Conservation (phyloP, 2,113 vertebrate species). For the Dinomys branickii region DNA sequence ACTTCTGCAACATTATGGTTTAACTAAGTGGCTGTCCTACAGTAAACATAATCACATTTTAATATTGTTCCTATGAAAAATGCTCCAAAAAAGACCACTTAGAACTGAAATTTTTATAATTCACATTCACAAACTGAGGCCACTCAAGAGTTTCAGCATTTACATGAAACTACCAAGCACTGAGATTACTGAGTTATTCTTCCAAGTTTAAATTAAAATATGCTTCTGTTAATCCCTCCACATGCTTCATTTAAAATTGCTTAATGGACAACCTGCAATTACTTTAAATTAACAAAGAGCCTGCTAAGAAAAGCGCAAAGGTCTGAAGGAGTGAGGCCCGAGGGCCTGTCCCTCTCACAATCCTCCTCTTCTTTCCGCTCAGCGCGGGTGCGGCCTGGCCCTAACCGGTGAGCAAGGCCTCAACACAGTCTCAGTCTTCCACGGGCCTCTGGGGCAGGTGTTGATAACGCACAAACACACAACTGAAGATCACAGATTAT, state of each 20-base stretch:
- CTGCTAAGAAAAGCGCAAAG: not conserved
- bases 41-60: not conserved
- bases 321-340: not conserved
- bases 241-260: constrained; percentile 1
- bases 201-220: constrained; percentile 45
- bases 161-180: not conserved
- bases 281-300: not conserved
- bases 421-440: not conserved
- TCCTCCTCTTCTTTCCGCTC: not conserved
- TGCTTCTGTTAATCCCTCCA: not conserved
- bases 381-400: not conserved
- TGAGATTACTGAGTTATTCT: not conserved
- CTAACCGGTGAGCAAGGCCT: not conserved
- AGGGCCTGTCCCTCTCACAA: not conserved
- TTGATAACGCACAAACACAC: not conserved
- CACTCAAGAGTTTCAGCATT: not conserved
- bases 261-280: not conserved
- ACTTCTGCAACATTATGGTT: not conserved
- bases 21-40: not conserved
- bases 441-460: not conserved
- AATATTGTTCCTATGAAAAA: constrained; percentile 24
- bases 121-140: not conserved
- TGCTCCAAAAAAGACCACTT: not conserved
- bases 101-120: constrained; percentile 35
- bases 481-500: not conserved